Evolutionary conservation across 2,113 vertebrate genomes (phyloP).

Genomic region (Varanus komodoensis): DNA sequence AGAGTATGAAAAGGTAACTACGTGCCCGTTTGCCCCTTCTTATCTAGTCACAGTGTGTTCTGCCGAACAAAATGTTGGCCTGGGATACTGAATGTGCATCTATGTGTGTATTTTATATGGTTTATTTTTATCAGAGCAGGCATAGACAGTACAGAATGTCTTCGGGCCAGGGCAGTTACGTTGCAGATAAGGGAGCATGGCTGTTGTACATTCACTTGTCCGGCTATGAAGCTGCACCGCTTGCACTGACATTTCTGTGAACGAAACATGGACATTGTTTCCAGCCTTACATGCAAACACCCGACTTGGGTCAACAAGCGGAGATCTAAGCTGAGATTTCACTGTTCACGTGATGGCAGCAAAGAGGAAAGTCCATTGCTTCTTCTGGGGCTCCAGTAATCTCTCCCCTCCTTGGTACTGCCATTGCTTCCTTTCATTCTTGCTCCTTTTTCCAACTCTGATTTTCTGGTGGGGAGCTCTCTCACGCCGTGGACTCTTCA

Average conservation of each 20-base stretch:
- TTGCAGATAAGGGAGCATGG: conserved; percentile 68
- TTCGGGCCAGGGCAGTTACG: conserved; percentile 69
- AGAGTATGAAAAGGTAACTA: conserved; percentile 64
- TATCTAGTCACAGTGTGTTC: conserved; percentile 77
- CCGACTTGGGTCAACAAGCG: conserved; percentile 69
- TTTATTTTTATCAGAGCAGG: conserved; percentile 73
- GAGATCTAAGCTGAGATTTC: conserved; percentile 68
- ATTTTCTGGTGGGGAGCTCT: accelerated
- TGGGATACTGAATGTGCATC: conserved; percentile 56
- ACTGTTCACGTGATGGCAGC: conserved; percentile 44
- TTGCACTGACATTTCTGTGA: conserved; percentile 46
- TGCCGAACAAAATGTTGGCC: conserved; percentile 72
- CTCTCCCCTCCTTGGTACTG: background rate
- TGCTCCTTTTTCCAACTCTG: background rate
- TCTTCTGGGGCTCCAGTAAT: conserved; percentile 33
- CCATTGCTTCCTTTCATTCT: background rate
- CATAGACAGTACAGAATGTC: conserved; percentile 74
- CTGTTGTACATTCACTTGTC: conserved; percentile 63
- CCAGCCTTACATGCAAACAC: conserved; percentile 45
- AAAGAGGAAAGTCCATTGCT: conserved; percentile 65
- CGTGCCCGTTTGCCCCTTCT: conserved; percentile 69
- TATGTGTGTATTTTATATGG: conserved; percentile 67
- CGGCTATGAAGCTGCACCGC: conserved; percentile 9
- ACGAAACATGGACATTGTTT: conserved; percentile 63
- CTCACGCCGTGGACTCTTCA: too few relatives aligned